Base-by-base conservation (phyloP, 53 echinoderm and acorn worm genomes). In the Pentamera pediparva region DNA sequence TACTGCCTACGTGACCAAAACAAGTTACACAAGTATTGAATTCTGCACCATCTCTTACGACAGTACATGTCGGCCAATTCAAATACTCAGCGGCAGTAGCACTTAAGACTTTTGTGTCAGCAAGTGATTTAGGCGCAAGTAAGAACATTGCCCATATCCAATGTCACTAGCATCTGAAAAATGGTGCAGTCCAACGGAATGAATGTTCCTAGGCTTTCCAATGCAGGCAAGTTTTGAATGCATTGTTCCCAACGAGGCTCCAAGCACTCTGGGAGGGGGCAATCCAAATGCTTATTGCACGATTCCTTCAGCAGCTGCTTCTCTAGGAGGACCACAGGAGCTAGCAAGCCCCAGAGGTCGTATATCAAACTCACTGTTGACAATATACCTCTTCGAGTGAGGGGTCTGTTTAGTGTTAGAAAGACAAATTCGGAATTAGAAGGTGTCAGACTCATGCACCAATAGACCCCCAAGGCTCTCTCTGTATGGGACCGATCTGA, bases 291-390 rank as follows among this genome's bases (percentile, higher is more conserved):
- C 51, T 75, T 54, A 39, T 36, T 73, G 64, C 85, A 86, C 45
- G 79, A 49, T 24, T 78, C 45, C 53, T 89, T 85, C 7, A 89
- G 60, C 18, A 85, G 85, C 69, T 74, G 79, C 57, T 86, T 89
- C 2, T 82, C 86, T 24, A 61, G 40, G 17, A 89, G 40, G 18
- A 86, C 34, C 6, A 82, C 62, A 18, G 78, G 89, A 35, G 75
- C 69, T 43, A 82, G 27, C 27, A 83, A 65, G 11, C 83, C 90
- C 32, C 82, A 61, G n/a, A 83, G 90, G 56, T 90, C 86, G 52
- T 86, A 87, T 6, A 91, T 40, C 0, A 79, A 86, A 75, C 83
- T 83, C 24, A 90, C 80, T 25, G 86, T 69, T 3, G 75, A 48
- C 3, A 88, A 45, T 83, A n/a, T 74, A 52, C 83, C 83, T 26